Conservation (phyloP, 2,888 invertebrate species). For the Ichneumoninae sp. region DNA sequence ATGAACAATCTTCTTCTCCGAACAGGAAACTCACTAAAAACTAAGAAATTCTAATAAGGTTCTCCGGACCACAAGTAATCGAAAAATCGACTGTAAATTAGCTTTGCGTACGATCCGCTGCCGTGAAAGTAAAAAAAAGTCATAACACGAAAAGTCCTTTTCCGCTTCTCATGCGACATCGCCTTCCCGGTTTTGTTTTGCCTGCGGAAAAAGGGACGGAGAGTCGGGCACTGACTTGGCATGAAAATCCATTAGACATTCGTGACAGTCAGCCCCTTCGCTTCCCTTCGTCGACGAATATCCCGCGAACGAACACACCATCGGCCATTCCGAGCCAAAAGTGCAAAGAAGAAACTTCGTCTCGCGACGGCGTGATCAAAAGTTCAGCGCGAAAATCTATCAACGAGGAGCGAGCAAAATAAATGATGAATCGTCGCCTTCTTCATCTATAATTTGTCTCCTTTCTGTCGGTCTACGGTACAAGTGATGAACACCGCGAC, state of each 20-base stretch:
- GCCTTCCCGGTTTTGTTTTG: slow-evolving; percentile 65
- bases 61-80: slow-evolving; percentile 16
- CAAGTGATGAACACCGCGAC: no score
- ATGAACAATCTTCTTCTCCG: neutral
- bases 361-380: slow-evolving; percentile 40
- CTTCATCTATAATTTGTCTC: neutral
- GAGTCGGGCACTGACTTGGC: slow-evolving; percentile 25
- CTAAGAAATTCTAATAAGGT: slow-evolving; percentile 20
- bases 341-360: slow-evolving; percentile 47
- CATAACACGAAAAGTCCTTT: slow-evolving; percentile 61
- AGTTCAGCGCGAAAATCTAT: slow-evolving; percentile 56
- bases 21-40: neutral
- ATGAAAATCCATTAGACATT: slow-evolving; percentile 71
- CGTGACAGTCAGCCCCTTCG: slow-evolving; percentile 62
- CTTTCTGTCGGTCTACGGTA: neutral
- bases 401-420: slow-evolving; percentile 26
- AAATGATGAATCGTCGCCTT: slow-evolving; percentile 33
- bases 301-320: slow-evolving; percentile 31
- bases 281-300: slow-evolving; percentile 32
- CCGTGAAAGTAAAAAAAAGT: slow-evolving; percentile 45
- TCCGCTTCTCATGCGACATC: slow-evolving; percentile 41
- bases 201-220: slow-evolving; percentile 1
- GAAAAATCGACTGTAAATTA: slow-evolving; percentile 43
- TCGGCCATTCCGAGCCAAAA: slow-evolving; percentile 39
- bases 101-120: slow-evolving; percentile 18